phyloP scores from a whole-genome alignment of 2,888 invertebrate species.

The Aphrophora alni region DNA sequence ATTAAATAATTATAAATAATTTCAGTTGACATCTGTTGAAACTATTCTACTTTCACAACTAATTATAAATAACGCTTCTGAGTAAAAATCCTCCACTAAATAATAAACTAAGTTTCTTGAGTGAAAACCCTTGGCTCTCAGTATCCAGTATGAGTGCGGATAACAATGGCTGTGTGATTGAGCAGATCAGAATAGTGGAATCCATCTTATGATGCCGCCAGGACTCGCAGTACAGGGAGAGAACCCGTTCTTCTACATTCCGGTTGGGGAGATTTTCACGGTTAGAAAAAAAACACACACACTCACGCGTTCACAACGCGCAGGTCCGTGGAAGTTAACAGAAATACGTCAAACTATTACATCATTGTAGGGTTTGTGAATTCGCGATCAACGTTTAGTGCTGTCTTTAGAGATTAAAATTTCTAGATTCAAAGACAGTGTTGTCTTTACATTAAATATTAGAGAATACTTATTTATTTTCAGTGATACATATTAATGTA shows the following conservation, averaged over 20 bases:
- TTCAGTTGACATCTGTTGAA: no score
- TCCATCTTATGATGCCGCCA: neutral
- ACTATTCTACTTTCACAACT: no score
- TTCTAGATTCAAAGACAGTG: no score
- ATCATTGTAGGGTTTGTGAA: neutral
- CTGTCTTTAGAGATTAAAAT: no score
- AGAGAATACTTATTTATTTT: no score
- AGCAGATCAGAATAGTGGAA: neutral
- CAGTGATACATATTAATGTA: no score
- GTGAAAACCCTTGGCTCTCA: no score
- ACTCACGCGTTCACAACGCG: neutral
- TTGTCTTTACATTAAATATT: no score
- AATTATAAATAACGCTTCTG: no score
- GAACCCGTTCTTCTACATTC: slow-evolving; percentile 6
- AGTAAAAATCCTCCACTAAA: neutral
- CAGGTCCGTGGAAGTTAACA: slow-evolving; percentile 2
- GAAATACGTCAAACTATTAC: neutral
- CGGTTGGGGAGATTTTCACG: neutral
- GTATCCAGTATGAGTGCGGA: neutral
- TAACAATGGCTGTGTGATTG: neutral
- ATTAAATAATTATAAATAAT: no score
- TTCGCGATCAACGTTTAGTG: no score
- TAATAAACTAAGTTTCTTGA: neutral
- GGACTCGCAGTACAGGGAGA: neutral
- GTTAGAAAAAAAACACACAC: slow-evolving; percentile 9